Conservation (phyloP, 2,888 invertebrate genomes). For the Ectropis crepuscularia region DNA sequence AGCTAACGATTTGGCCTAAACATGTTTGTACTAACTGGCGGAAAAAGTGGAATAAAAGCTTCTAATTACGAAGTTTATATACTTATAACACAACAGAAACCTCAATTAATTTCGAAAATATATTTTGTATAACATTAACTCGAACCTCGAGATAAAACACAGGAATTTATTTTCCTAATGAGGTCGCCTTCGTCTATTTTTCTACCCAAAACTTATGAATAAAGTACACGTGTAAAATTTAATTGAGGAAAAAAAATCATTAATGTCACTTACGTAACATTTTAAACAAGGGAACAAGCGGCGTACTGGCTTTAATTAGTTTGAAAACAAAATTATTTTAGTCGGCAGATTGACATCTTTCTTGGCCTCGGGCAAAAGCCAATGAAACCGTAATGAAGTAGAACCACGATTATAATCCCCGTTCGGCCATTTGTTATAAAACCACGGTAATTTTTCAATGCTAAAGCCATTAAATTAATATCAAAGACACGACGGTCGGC, state of each 20-base stretch:
- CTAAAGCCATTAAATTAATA: conserved; percentile 62
- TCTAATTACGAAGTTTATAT: too few species aligned
- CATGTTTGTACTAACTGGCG: too few species aligned
- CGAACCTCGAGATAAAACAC: too few species aligned
- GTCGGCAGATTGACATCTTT: conserved; percentile 57
- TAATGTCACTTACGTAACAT: conserved; percentile 45
- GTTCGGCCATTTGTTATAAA: conserved; percentile 58
- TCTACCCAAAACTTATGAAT: conserved; percentile 21
- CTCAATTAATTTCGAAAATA: too few species aligned
- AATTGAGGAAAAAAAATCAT: conserved; percentile 57
- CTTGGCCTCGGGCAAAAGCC: conserved; percentile 59
- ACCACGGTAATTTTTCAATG: conserved; percentile 48
- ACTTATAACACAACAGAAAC: too few species aligned
- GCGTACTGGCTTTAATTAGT: conserved; percentile 67
- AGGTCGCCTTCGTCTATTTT: background rate
- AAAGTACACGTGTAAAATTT: conserved; percentile 63
- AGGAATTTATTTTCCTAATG: too few species aligned
- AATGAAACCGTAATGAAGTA: conserved; percentile 70
- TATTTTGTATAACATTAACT: too few species aligned
- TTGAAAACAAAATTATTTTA: conserved; percentile 69
- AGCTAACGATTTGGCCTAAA: too few species aligned
- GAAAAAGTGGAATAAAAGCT: too few species aligned
- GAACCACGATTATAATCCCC: conserved; percentile 63
- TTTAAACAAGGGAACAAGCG: conserved; percentile 48
- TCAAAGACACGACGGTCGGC: conserved; percentile 53